Percentiles rank a stretch among this genome's conserved stretches.
These are phyloP conservation scores for Macrostomum lignano DNA, from an alignment of 1,140 invertebrate species.

Conservation along the genomic window DNA sequence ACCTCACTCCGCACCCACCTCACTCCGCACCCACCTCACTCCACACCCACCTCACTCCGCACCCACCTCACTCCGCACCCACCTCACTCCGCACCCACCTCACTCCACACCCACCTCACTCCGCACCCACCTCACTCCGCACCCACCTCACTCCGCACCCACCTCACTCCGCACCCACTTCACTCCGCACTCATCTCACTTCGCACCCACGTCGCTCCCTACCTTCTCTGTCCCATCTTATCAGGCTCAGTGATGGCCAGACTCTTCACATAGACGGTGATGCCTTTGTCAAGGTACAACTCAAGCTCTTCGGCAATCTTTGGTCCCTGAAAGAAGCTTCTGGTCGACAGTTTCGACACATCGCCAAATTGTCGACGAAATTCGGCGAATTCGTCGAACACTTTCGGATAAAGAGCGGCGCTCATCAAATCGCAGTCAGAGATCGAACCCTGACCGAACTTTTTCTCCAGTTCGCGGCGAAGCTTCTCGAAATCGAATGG, in stretches of 20 bases:
- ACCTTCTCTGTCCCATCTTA: slow-evolving; percentile 55
- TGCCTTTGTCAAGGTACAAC: slow-evolving; percentile 67
- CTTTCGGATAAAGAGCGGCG: slow-evolving; percentile 74
- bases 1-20: too few relatives aligned
- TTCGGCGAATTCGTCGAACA: slow-evolving; percentile 62
- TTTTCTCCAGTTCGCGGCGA: slow-evolving; percentile 44
- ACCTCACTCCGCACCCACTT: too few relatives aligned
- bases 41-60: too few relatives aligned
- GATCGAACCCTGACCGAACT: slow-evolving; percentile 37
- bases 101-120: too few relatives aligned
- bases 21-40: too few relatives aligned
- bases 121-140: too few relatives aligned
- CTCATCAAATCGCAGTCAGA: slow-evolving; percentile 71
- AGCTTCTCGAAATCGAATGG: slow-evolving; percentile 62
- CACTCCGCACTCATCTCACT: too few relatives aligned
- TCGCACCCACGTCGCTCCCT: too few relatives aligned
- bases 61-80: too few relatives aligned
- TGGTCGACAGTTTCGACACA: slow-evolving; percentile 73
- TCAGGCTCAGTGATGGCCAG: slow-evolving; percentile 63
- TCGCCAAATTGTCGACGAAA: slow-evolving; percentile 70
- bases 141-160: too few relatives aligned
- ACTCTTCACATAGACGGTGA: slow-evolving; percentile 72
- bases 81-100: too few relatives aligned
- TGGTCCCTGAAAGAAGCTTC: slow-evolving; percentile 75
- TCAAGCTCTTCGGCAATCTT: slow-evolving; percentile 81